Evolutionary conservation across 2,888 invertebrate species (phyloP).

Genomic region (Diarsia dahlii): DNA sequence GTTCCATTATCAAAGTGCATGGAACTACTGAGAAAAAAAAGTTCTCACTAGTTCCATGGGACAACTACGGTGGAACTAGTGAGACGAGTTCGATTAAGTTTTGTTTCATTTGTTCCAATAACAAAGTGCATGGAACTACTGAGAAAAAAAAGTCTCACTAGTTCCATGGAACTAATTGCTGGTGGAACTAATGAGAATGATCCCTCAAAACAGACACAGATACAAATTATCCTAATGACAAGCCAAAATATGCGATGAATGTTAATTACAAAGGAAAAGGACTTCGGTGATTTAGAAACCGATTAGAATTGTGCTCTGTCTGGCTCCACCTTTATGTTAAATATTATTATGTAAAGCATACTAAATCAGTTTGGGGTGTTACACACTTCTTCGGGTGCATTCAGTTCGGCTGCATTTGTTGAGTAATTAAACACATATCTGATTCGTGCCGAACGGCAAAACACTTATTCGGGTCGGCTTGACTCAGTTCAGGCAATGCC

Average conservation of each 20-base stretch:
- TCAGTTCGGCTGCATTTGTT: background rate
- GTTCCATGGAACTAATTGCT: too few species aligned
- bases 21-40: too few species aligned
- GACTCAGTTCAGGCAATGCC: background rate
- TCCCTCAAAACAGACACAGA: too few species aligned
- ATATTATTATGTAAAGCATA: constrained; percentile 1
- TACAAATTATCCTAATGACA: background rate
- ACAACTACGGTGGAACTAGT: too few species aligned
- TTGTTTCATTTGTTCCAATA: too few species aligned
- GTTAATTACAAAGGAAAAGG: too few species aligned
- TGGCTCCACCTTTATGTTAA: constrained; percentile 17
- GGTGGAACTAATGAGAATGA: too few species aligned
- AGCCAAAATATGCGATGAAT: background rate
- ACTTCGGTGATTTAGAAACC: background rate
- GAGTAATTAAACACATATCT: background rate
- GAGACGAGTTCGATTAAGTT: too few species aligned
- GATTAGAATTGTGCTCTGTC: background rate
- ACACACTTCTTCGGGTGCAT: background rate
- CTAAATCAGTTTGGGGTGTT: background rate
- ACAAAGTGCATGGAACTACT: too few species aligned
- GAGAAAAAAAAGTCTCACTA: too few species aligned
- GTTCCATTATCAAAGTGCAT: too few species aligned
- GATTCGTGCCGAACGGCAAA: background rate
- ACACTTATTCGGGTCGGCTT: background rate
- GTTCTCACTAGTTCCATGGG: too few species aligned